Percentiles rank a stretch among this genome's conserved stretches.
These are phyloP conservation scores for Siphamia tubifer DNA, from an alignment of 2,113 vertebrate genomes.

Conservation along the genomic window DNA sequence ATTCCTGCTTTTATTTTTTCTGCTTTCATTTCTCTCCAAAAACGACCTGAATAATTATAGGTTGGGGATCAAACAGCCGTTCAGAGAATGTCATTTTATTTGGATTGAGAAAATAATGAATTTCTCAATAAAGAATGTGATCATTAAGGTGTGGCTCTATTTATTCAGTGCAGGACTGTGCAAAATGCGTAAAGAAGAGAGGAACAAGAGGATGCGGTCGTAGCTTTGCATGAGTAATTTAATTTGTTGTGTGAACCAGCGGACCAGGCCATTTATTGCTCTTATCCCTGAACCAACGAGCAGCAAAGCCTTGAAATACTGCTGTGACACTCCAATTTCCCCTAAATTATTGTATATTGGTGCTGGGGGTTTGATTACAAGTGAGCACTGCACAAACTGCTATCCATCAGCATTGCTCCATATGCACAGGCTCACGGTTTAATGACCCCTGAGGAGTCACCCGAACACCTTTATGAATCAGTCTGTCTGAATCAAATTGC, in stretches of 20 bases:
- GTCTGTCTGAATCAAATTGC: conserved; percentile 47
- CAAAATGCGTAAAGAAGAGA: conserved; percentile 1
- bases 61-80: no score
- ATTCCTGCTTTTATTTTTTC: no score
- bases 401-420: conserved; percentile 63
- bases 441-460: conserved; percentile 48
- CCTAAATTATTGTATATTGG: conserved; percentile 50
- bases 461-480: conserved; percentile 50
- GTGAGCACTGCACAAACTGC: conserved; percentile 24
- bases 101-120: no score
- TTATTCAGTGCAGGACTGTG: conserved; percentile 17
- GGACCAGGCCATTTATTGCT: conserved; percentile 13
- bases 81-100: no score
- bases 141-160: no score
- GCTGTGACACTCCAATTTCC: conserved; percentile 48
- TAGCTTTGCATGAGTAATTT: conserved; percentile 30
- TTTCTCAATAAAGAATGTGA: no score
- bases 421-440: conserved; percentile 48
- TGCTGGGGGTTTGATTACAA: conserved; percentile 58
- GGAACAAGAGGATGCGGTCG: not conserved
- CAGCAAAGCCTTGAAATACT: conserved; percentile 23
- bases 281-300: not conserved
- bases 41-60: no score
- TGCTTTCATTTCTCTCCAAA: no score
- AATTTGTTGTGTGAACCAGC: conserved; percentile 25